A percentile compares a stretch with the other conserved stretches of the same genome.
Conservation (phyloP, 35 echinoderm and acorn worm genomes). For the Apostichopus japonicus region DNA sequence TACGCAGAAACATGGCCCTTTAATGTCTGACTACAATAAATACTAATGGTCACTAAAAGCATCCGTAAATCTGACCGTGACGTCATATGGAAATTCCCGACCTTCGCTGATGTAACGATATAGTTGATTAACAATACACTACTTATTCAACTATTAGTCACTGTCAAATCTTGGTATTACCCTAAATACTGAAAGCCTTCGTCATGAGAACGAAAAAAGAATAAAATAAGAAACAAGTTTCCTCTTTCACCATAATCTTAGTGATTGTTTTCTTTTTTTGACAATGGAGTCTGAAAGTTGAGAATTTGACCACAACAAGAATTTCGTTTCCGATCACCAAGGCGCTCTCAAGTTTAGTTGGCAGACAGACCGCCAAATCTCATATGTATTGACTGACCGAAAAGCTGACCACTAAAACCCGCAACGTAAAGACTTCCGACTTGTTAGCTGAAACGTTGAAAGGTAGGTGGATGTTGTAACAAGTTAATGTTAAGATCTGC, state of each 20-base stretch:
- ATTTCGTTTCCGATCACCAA: neutral
- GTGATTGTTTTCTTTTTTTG: neutral
- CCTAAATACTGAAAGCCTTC: neutral
- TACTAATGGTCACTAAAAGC: neutral
- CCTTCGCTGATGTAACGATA: neutral
- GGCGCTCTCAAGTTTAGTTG: neutral
- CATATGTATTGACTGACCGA: neutral
- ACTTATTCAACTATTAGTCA: neutral
- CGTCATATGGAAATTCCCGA: neutral
- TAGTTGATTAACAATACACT: neutral
- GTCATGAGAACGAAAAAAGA: neutral
- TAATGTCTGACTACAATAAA: too few relatives aligned
- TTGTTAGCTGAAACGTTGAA: neutral
- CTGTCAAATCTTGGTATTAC: neutral
- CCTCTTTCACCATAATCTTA: neutral
- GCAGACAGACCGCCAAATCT: neutral
- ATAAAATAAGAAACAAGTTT: neutral
- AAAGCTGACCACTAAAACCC: neutral
- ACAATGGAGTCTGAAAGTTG: neutral
- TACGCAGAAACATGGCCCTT: too few relatives aligned
- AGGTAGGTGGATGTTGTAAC: too few relatives aligned
- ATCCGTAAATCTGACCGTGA: neutral
- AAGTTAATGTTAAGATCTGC: too few relatives aligned
- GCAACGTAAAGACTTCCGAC: conserved; percentile 19
- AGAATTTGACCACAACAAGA: neutral